These are phyloP conservation scores for Hypotaenidia okinawae DNA, from an alignment of 2,797 vertebrate species.

Conservation along the genomic window DNA sequence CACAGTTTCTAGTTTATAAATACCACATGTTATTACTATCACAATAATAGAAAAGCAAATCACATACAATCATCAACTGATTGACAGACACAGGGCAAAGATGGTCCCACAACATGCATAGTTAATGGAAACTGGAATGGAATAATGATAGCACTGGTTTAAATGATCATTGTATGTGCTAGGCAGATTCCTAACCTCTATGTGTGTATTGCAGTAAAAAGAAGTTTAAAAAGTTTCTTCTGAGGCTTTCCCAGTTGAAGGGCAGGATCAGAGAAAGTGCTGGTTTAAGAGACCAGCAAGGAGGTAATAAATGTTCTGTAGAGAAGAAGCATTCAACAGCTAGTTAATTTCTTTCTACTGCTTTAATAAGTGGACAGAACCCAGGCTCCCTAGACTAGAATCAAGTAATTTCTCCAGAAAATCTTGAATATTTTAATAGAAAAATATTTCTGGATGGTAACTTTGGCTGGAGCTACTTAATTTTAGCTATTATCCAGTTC, in stretches of 20 bases:
- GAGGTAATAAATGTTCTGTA: background rate
- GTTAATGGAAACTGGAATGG: background rate
- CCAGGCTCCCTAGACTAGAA: background rate
- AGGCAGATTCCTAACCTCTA: background rate
- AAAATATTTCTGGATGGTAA: constrained; percentile 13
- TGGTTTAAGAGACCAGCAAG: background rate
- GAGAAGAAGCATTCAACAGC: background rate
- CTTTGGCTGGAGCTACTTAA: background rate
- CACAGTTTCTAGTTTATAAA: background rate
- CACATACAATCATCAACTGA: background rate
- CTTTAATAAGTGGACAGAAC: background rate
- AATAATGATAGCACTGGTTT: background rate
- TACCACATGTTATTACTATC: background rate
- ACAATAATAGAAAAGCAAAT: background rate
- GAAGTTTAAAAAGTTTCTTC: background rate
- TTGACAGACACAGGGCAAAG: background rate
- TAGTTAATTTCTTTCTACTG: background rate
- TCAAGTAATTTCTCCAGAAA: background rate
- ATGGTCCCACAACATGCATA: background rate
- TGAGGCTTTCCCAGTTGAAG: background rate
- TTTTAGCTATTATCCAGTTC: background rate
- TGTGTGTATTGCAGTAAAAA: background rate
- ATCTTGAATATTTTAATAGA: background rate
- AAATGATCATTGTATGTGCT: background rate
- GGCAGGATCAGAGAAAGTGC: background rate